Evolutionary conservation across 2,113 vertebrate genomes (phyloP), one percentile per base, ranked within the genome.

Genomic region (Lophura nycthemera): DNA sequence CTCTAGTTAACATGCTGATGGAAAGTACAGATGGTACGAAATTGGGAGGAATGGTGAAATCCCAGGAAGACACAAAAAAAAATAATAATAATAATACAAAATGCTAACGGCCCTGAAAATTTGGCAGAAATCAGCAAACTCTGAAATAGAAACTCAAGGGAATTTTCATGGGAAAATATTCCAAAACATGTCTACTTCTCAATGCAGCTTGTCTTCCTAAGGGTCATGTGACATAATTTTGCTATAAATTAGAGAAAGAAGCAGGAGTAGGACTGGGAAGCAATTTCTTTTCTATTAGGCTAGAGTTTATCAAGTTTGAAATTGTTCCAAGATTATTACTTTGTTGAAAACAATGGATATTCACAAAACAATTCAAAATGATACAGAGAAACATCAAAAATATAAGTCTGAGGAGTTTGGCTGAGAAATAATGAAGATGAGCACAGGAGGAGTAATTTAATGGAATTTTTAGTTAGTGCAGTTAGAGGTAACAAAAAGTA

Each of bases 11-110:
- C 61, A 83, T 65, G 88, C 91, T 90, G 80, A 93, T 94, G 61
- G 89, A 92, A 92, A 94, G 83, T 94, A 94, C 93, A 96, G 91
- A 95, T 93, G 93, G 95, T 95, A 88, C 76, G 81, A 86, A 95
- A 94, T 89, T 70, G 76, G 56, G 43, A 94, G 56, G 38, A 93
- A 87, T 73, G 29, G 30, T 90, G 75, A 94, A 86, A 92, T 92
- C 76, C 42, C 61, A 83, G 77, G 34, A 60, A 77, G 43, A 90
- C 50, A 63, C 78, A 95, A 94, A 93, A 89, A 38, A 38, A 38
- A 38, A 36, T 36, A 38, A 38, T 10, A 38, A 38, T 38, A 38
- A 70, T 83, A 90, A 92, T 60, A 85, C 8, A 66, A 85, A 67
- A 19, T 77, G 20, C 29, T 86, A 67, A 40, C 75, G 22, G 40